A percentile compares a stretch with the other conserved stretches of the same genome.
Conservation (phyloP, 2,888 invertebrate species). For the Eilema depressum region DNA sequence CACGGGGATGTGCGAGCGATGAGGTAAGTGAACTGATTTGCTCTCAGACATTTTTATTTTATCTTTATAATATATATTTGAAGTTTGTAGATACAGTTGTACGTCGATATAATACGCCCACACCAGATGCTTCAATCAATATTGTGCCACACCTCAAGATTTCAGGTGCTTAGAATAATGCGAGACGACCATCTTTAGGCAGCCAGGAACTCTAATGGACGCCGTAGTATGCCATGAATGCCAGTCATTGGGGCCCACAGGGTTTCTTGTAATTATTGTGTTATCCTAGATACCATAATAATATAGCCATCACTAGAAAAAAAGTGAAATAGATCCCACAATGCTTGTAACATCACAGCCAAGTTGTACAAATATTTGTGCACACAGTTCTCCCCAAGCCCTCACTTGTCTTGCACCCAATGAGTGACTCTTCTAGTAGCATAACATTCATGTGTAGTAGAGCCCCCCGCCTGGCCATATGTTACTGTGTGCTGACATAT, state of each 20-base stretch:
- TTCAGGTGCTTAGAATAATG: neutral
- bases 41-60: neutral
- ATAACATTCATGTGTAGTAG: no score
- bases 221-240: neutral
- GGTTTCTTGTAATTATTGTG: neutral
- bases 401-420: no score
- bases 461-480: no score
- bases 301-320: no score
- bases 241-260: neutral
- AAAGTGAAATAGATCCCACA: no score
- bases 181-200: neutral
- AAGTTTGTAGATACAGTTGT: neutral
- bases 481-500: no score
- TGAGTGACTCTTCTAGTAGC: no score
- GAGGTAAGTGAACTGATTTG: slow-evolving; percentile 53
- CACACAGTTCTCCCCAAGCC: no score
- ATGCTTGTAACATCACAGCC: no score
- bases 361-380: no score
- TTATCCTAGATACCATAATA: no score
- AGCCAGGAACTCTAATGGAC: neutral
- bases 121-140: slow-evolving; percentile 16
- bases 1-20: slow-evolving; percentile 60
- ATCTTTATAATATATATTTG: neutral
- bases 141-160: slow-evolving; percentile 34
- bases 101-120: neutral